Base-by-base conservation (phyloP, 1,140 invertebrate species). In the Drosophila bocki region DNA sequence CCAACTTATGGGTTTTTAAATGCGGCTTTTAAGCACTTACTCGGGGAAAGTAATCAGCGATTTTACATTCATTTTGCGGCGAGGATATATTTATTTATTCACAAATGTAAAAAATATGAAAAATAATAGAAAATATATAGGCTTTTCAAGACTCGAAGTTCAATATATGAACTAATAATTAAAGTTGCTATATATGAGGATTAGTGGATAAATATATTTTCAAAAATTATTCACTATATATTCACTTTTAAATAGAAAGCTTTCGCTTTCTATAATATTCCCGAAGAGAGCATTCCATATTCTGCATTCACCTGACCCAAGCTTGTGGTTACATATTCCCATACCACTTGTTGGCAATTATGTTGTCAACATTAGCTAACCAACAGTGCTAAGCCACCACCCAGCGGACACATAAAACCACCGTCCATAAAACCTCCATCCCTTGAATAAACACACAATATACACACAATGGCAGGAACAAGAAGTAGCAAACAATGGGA, bases 1-100 rank as follows among this genome's bases (percentile, higher is more conserved):
- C 35, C 59, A 51, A 67, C 71, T 84, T 81, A 88, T 90, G 65
- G 57, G 57, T 60, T 85, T 91, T 90, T 90, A 82, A 90, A 91
- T 91, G 86, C 82, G 75, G 56, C 72, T 87, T 86, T 85, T 69
- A 61, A 35, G 35, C 57, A 57, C 42, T 67, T 70, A n/a, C 44
- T 26, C 3, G 4, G 26, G 19, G 11, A 22, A 22, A 33, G 47
- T 50, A 48, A 67, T 35, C 42, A 3, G 4, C 5, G 33, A 9
- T 54, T 69, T 53, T 3, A 15, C 37, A 33, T 42, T 37, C 26
- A 35, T 19, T 79, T 79, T 45, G 72, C 50, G 11, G 41, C 35
- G 3, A 32, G n/a, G 6, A 37, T 15, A 8, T 5, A 6, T 33
- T 54, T 15, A 5, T 19, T 13, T 22, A 8, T 8, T 29, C 26